phyloP scores from a whole-genome alignment of 2,113 vertebrate genomes.

The Siphamia tubifer region DNA sequence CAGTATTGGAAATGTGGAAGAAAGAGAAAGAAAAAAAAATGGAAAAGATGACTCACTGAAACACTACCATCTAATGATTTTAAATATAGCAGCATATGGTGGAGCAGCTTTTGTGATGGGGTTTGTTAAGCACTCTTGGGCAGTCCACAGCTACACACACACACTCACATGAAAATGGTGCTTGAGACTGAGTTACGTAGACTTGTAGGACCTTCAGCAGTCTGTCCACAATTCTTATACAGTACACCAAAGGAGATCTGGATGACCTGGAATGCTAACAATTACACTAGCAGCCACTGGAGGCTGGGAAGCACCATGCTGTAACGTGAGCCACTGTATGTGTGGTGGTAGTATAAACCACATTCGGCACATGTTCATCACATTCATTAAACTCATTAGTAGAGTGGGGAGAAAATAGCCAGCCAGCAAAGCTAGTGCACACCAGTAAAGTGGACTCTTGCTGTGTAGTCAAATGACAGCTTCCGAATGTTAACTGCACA shows the following conservation, averaged over 20 bases:
- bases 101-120: background rate
- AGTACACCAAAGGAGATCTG: conserved; percentile 13
- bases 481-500: conserved; percentile 29
- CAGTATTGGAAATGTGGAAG: conserved; percentile 14
- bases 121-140: background rate
- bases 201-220: background rate
- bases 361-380: conserved; percentile 2
- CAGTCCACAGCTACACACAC: background rate
- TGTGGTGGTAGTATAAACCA: conserved; percentile 6
- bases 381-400: background rate
- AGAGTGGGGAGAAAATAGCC: background rate
- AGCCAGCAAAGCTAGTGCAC: background rate
- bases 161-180: background rate
- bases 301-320: background rate
- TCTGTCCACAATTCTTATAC: background rate
- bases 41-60: conserved; percentile 47
- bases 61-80: conserved; percentile 21
- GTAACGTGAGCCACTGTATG: conserved; percentile 26
- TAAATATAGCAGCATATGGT: conserved; percentile 20
- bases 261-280: conserved; percentile 34
- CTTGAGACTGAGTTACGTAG: background rate
- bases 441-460: conserved; percentile 1
- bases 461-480: conserved; percentile 38
- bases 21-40: background rate
- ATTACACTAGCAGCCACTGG: conserved; percentile 14